These are phyloP conservation scores for Pectinophora gossypiella DNA, from an alignment of 1,140 invertebrate genomes.

Conservation along the genomic window DNA sequence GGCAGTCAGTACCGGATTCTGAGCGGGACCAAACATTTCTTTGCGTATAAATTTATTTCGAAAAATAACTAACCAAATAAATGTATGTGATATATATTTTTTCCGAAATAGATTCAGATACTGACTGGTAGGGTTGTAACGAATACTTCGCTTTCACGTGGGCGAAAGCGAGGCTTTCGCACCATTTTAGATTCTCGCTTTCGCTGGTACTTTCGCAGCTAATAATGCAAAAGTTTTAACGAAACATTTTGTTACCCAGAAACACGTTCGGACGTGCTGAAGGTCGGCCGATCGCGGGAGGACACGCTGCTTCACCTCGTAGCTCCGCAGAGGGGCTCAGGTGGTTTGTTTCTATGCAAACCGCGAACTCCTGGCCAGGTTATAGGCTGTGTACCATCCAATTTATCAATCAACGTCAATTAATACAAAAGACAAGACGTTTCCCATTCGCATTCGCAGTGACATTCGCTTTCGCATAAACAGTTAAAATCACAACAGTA, in stretches of 20 bases:
- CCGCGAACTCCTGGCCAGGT: not conserved
- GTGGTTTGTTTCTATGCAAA: not conserved
- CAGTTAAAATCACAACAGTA: not conserved
- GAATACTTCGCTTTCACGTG: constrained; percentile 2
- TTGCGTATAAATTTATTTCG: too few relatives aligned
- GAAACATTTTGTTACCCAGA: not conserved
- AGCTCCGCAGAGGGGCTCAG: not conserved
- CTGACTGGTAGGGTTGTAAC: constrained; percentile 3
- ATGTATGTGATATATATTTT: too few relatives aligned
- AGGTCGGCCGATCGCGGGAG: not conserved
- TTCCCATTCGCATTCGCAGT: not conserved
- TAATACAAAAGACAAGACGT: not conserved
- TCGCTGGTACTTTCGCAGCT: constrained; percentile 5
- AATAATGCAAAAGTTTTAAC: constrained; percentile 3
- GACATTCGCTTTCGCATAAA: not conserved
- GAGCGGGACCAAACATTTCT: too few relatives aligned
- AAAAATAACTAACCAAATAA: too few relatives aligned
- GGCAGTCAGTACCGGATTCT: constrained; percentile 2
- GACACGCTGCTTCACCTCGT: not conserved
- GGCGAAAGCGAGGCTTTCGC: constrained; percentile 1
- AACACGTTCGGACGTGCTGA: not conserved
- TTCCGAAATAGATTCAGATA: constrained; percentile 1
- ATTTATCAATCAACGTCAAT: constrained; percentile 2
- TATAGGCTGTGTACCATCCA: constrained; percentile 1
- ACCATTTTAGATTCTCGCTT: constrained; percentile 1